These are phyloP conservation scores for Agriopis aurantiaria DNA, from an alignment of 2,888 invertebrate genomes.

Conservation along the genomic window DNA sequence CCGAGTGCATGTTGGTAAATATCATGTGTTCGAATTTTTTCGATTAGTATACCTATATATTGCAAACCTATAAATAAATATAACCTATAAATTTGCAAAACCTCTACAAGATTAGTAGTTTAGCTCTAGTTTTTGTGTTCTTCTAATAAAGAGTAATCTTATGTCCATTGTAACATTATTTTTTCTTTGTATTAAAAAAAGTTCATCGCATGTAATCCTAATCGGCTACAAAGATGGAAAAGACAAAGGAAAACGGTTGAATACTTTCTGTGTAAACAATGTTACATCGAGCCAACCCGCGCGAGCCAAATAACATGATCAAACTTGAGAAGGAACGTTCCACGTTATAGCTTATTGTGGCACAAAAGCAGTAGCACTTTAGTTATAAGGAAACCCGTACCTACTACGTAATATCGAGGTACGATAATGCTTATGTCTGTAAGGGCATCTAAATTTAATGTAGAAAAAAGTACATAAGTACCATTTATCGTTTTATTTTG, in stretches of 20 bases:
- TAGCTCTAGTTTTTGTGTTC: no score
- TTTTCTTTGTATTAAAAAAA: background rate
- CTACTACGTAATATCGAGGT: background rate
- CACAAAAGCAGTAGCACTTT: slow-evolving; percentile 1
- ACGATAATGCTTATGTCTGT: background rate
- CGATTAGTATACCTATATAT: no score
- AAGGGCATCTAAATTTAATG: no score
- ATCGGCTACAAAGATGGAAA: background rate
- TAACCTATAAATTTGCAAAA: no score
- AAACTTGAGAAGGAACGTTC: slow-evolving; percentile 9
- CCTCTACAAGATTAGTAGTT: no score
- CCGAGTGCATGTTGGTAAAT: no score
- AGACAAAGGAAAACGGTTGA: slow-evolving; percentile 1
- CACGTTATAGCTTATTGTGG: slow-evolving; percentile 12
- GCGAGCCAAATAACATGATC: slow-evolving; percentile 17
- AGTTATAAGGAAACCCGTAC: background rate
- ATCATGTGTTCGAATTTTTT: no score
- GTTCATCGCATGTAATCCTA: background rate
- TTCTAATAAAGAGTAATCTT: no score
- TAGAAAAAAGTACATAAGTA: no score
- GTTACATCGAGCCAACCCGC: slow-evolving; percentile 4
- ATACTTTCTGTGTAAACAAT: slow-evolving; percentile 15
- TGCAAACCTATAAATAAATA: no score
- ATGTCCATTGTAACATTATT: no score
- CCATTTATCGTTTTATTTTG: no score